These are phyloP conservation scores for Trachemys scripta DNA, from an alignment of 2,113 vertebrate species.

Conservation along the genomic window DNA sequence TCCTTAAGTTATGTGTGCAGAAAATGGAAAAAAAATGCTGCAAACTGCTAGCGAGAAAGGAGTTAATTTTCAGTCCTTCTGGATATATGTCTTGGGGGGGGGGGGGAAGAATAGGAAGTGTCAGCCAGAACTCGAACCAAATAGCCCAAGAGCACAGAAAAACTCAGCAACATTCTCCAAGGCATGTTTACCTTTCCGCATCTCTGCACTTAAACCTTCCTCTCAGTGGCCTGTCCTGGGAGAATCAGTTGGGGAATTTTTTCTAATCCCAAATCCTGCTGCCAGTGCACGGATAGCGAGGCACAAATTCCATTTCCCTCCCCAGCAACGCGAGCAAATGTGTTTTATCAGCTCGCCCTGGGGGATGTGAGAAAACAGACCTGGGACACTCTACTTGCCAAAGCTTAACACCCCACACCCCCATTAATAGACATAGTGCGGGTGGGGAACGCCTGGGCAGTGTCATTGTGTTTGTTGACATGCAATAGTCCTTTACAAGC, in stretches of 20 bases:
- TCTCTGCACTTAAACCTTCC: neutral
- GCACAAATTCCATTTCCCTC: neutral
- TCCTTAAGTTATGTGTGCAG: neutral
- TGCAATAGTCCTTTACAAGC: neutral
- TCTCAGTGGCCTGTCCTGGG: accelerated
- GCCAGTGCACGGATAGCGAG: neutral
- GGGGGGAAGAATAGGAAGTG: neutral
- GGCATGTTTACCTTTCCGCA: accelerated
- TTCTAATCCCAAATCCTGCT: neutral
- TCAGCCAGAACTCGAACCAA: neutral
- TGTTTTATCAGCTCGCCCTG: neutral
- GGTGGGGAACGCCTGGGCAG: accelerated
- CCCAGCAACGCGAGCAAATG: neutral
- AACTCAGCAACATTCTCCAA: neutral
- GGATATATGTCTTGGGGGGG: neutral
- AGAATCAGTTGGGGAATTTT: neutral
- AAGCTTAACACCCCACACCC: neutral
- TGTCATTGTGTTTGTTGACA: accelerated
- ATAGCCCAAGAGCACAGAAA: neutral
- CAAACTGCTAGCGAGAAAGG: neutral
- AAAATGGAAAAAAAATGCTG: neutral
- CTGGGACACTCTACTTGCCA: constrained; percentile 45
- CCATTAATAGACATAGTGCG: neutral
- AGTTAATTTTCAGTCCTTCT: neutral
- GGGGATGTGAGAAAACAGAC: constrained; percentile 20